Percentiles rank a stretch among this genome's conserved stretches.
These are phyloP conservation scores for Empidonax alnorum DNA, from an alignment of 2,113 vertebrate genomes.

Conservation along the genomic window DNA sequence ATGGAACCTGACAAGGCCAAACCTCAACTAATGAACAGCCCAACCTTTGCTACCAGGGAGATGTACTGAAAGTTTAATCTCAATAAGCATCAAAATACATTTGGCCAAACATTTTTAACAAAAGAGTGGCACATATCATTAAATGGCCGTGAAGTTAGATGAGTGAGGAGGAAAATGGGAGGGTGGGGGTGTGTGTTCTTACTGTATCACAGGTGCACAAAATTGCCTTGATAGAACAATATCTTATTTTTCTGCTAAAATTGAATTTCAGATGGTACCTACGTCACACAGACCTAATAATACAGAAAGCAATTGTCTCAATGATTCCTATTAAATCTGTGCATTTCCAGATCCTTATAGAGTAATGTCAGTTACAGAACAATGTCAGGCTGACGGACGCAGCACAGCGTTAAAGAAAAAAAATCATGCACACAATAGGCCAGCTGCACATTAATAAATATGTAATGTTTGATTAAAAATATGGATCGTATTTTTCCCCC, in stretches of 20 bases:
- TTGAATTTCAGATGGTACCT: slow-evolving; percentile 63
- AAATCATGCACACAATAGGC: slow-evolving; percentile 77
- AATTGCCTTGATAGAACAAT: slow-evolving; percentile 59
- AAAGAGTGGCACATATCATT: neutral
- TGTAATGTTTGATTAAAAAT: slow-evolving; percentile 89
- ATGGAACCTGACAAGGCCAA: slow-evolving; percentile 87
- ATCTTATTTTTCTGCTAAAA: slow-evolving; percentile 61
- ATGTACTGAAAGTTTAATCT: slow-evolving; percentile 72
- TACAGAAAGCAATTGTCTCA: slow-evolving; percentile 65
- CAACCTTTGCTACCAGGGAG: slow-evolving; percentile 75
- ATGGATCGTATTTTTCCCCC: slow-evolving; percentile 83
- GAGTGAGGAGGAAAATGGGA: neutral
- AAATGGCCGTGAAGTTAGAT: neutral
- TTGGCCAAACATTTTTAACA: slow-evolving; percentile 52
- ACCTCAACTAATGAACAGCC: slow-evolving; percentile 89
- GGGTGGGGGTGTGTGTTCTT: neutral
- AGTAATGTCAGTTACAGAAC: slow-evolving; percentile 78
- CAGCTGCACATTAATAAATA: slow-evolving; percentile 89
- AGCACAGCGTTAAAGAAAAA: slow-evolving; percentile 69
- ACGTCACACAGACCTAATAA: slow-evolving; percentile 51
- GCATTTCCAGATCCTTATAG: slow-evolving; percentile 72
- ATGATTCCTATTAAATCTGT: slow-evolving; percentile 66
- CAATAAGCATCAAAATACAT: slow-evolving; percentile 74
- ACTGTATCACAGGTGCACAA: slow-evolving; percentile 53
- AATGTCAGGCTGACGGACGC: slow-evolving; percentile 77